These are phyloP conservation scores for Drosophila nikananu DNA, from an alignment of 1,140 invertebrate genomes.

Conservation along the genomic window DNA sequence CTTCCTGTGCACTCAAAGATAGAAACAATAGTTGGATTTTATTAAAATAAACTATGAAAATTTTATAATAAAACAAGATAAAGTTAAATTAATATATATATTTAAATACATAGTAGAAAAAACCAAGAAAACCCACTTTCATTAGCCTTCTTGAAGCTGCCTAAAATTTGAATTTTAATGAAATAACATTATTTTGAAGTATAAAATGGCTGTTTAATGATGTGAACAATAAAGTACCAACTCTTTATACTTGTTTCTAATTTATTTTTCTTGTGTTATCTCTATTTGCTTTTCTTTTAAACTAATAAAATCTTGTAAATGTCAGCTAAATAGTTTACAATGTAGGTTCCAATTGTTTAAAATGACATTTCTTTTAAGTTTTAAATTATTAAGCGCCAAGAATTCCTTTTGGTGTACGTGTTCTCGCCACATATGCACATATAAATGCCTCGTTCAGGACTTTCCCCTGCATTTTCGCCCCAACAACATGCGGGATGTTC, in stretches of 20 bases:
- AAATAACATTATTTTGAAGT: too few species aligned
- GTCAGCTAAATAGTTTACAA: neutral
- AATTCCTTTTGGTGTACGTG: neutral
- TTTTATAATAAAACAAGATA: neutral
- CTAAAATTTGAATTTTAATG: too few species aligned
- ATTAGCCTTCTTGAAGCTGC: too few species aligned
- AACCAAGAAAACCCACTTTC: too few species aligned
- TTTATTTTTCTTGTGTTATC: neutral
- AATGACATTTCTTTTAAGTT: neutral
- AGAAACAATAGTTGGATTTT: neutral
- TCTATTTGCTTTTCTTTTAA: neutral
- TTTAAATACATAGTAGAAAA: too few species aligned
- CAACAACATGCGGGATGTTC: conserved; percentile 55
- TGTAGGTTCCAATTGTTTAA: neutral
- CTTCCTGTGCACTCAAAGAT: neutral
- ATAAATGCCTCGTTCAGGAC: conserved; percentile 50
- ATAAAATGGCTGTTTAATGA: too few species aligned
- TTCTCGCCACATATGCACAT: conserved; percentile 45
- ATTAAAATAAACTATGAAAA: too few species aligned
- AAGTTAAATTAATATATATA: too few species aligned
- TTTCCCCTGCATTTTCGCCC: conserved; percentile 32
- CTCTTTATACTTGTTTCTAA: too few species aligned
- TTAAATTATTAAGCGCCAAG: neutral
- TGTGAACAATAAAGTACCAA: too few species aligned
- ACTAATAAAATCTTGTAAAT: too few species aligned